Evolutionary conservation across 2,797 vertebrate genomes (phyloP).

Genomic region (Caiman crocodilus): DNA sequence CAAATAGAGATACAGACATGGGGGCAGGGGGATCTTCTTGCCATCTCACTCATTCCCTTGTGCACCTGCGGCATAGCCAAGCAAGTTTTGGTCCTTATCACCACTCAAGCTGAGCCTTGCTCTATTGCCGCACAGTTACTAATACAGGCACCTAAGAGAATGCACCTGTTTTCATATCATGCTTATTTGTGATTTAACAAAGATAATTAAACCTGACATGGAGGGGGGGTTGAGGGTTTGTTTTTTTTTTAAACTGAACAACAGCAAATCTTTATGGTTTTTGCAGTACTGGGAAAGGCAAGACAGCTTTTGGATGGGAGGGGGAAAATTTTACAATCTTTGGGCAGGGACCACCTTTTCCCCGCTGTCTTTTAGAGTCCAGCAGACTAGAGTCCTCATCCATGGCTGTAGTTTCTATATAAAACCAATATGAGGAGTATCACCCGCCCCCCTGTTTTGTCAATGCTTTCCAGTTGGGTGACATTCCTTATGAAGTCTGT

Average conservation of each 20-base stretch:
- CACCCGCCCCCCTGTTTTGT: neutral
- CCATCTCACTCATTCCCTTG: neutral
- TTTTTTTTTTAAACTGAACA: neutral
- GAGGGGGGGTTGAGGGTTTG: neutral
- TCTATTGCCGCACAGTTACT: neutral
- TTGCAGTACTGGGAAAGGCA: neutral
- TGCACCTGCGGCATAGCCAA: neutral
- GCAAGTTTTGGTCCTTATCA: neutral
- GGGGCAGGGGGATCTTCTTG: neutral
- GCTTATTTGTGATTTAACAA: neutral
- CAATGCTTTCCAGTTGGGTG: neutral
- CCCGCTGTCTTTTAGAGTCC: neutral
- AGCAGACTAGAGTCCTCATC: too few relatives aligned
- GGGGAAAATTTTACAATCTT: neutral
- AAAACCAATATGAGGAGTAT: too few relatives aligned
- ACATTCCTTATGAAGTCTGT: neutral
- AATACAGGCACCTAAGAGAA: neutral
- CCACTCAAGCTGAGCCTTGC: rapidly evolving
- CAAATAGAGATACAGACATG: rapidly evolving
- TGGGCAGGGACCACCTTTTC: neutral
- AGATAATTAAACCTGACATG: neutral
- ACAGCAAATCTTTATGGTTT: neutral
- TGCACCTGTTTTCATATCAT: neutral
- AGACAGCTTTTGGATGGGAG: neutral
- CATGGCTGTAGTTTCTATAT: too few relatives aligned